Base-by-base conservation (phyloP, 2,888 invertebrate genomes). In the Drepana falcataria region DNA sequence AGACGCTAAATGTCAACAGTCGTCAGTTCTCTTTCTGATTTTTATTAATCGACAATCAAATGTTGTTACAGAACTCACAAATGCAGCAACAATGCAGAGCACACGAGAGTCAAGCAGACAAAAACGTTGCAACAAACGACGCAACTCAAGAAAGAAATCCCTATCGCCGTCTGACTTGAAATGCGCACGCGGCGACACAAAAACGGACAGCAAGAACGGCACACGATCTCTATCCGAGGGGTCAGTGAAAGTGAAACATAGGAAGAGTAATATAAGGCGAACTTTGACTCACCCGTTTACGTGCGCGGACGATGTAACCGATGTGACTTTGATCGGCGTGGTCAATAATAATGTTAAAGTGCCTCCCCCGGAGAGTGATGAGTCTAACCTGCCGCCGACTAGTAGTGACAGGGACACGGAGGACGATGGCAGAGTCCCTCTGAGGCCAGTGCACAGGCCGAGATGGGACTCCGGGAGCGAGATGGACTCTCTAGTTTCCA, bases 401-500 rank as follows among this genome's bases (percentile, higher is more conserved):
- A 89, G 89, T 68, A 91, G 90, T 74, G 91, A 91, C 65, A 78
- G 91, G 64, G 91, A 91, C 58, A 91, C 91, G n/a, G 90, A 91
- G 67, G 91, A 91, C 56, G 91, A 91, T 64, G 82, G 73, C 2
- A 71, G 87, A 35, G 79, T 79, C 52, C 64, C 80, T 55, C 72
- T 77, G 35, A 81, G 79, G 63, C 79, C 83, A 34, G 71, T 75
- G 35, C 76, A 74, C 48, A 77, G 89, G 64, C 77, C 90, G 6
- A 71, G 91, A 21, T 91, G 91, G 86, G 91, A 91, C 59, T 90
- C 91, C 0, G 91, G 91, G 1, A 91, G 88, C 64, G 92, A 92
- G 61, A 87, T 92, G 83, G 94, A 94, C 71, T 93, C 93, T 6
- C 75, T 93, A 52, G 93, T 93, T 62, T 93, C 94, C 4, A 92